Evolutionary conservation across 1,140 invertebrate genomes (phyloP), one percentile per base, ranked within the genome.

Genomic region (Papilio glaucus): DNA sequence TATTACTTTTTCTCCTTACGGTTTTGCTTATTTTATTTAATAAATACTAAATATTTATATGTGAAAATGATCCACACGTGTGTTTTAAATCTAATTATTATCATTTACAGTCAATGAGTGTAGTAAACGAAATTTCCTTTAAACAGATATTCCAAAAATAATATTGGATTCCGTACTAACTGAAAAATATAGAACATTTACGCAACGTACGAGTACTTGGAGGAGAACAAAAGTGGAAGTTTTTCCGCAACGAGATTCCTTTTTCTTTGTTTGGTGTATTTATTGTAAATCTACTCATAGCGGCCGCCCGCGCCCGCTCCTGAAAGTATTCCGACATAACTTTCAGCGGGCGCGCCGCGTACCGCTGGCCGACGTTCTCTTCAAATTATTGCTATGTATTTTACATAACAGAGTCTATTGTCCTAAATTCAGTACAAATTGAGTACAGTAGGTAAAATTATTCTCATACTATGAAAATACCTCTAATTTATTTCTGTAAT

Each of bases 221-320:
- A 68, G 76, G 81, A 82, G 85, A 75, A 88, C 86, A 88, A 91
- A 85, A 90, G 89, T 83, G 83, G 81, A 92, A 92, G 79, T 92
- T 92, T 90, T 85, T 82, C 87, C 88, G 84, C 85, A 89, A 82
- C 83, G 82, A 88, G 88, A 89, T 90, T 92, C 87, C 84, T 89
- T 92, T 92, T 92, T 87, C 89, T 91, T 91, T 92, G 89, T 92
- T 91, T 88, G 83, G 85, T 92, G 90, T 92, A 92, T 92, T 92
- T 90, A 92, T 92, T 91, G 89, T 91, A 91, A 90, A 92, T 91
- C 85, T 88, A 89, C 90, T 92, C 89, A 91, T 92, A 89, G 88
- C 87, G 75, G 81, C 83, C 76, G 37, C 77, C 80, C 62, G 63
- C 63, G 77, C 74, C 75, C 80, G 76, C 81, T 83, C 84, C 85